phyloP scores from a whole-genome alignment of 2,797 vertebrate genomes.

The Carcharodon carcharias region DNA sequence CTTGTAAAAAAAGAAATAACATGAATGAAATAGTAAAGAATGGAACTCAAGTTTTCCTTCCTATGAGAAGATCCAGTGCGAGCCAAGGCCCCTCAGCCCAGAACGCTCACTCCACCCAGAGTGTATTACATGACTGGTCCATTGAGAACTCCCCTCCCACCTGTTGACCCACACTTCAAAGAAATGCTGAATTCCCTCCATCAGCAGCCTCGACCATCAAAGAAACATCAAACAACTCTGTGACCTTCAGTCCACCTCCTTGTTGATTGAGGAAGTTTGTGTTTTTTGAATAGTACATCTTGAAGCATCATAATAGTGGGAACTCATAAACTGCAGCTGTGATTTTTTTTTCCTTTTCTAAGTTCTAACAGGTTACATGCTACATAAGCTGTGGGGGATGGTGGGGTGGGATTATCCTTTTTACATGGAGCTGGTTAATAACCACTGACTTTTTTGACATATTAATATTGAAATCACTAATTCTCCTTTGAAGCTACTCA shows the following conservation, averaged over 20 bases:
- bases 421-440: neutral
- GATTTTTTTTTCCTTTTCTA: neutral
- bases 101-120: neutral
- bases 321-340: neutral
- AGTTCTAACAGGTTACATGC: neutral
- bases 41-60: neutral
- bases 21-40: neutral
- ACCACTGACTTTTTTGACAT: neutral
- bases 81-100: neutral
- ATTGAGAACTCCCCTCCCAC: neutral
- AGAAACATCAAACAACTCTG: neutral
- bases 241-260: neutral
- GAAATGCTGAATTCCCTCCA: neutral
- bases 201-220: neutral
- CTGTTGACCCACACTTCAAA: neutral
- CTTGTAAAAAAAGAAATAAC: neutral
- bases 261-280: neutral
- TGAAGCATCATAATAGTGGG: neutral
- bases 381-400: too few species aligned
- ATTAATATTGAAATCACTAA: neutral
- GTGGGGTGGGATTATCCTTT: neutral
- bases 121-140: too few species aligned
- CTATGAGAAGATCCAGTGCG: neutral
- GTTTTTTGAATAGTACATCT: neutral
- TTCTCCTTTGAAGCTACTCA: neutral